These are phyloP conservation scores for Whitmania pigra DNA, from an alignment of 1,140 invertebrate species.

Conservation along the genomic window DNA sequence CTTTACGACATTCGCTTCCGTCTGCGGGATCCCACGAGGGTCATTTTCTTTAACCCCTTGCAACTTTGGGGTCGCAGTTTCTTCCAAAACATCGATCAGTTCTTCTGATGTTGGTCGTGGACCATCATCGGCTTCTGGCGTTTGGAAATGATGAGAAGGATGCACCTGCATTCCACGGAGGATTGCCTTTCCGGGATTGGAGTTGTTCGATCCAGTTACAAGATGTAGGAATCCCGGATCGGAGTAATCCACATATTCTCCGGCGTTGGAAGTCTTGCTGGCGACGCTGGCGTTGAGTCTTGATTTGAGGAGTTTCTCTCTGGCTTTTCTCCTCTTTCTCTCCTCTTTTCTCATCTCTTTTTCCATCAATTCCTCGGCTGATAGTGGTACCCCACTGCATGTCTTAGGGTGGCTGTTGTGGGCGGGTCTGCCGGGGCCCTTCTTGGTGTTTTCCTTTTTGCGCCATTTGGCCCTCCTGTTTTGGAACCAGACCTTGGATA, in stretches of 20 bases:
- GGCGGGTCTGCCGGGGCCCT: constrained; percentile 88
- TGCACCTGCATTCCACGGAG: background rate
- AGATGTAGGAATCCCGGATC: background rate
- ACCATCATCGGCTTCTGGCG: too few relatives aligned
- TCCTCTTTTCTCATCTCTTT: constrained; percentile 4
- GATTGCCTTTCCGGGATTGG: background rate
- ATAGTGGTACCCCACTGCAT: constrained; percentile 91
- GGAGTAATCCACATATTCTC: background rate
- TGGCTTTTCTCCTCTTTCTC: constrained; percentile 2
- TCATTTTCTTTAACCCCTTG: too few relatives aligned
- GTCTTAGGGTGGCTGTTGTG: constrained; percentile 96
- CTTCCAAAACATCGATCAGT: too few relatives aligned
- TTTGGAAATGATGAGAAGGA: background rate
- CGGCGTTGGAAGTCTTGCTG: too few relatives aligned
- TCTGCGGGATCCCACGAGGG: too few relatives aligned
- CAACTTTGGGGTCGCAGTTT: too few relatives aligned
- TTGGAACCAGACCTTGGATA: constrained; percentile 90
- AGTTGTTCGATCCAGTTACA: background rate
- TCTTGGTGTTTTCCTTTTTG: constrained; percentile 97
- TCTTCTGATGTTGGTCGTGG: too few relatives aligned
- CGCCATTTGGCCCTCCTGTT: constrained; percentile 96
- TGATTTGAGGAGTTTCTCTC: background rate
- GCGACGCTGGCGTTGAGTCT: too few relatives aligned
- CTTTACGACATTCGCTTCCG: too few relatives aligned
- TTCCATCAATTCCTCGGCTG: constrained; percentile 67